Conservation (phyloP, 2,888 invertebrate species). For the Cactoblastis cactorum region DNA sequence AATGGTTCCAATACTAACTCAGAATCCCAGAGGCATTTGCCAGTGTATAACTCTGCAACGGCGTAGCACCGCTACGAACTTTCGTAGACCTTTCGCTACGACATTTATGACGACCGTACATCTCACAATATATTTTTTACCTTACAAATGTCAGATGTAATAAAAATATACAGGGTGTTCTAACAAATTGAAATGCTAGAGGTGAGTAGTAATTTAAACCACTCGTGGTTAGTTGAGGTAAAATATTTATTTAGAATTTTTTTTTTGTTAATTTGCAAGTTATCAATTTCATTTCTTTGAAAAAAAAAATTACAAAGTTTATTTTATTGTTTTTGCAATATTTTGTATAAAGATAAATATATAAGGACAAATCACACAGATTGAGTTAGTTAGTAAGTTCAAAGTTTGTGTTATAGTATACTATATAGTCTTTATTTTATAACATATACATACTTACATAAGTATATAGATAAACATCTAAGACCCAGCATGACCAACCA, state of each 20-base stretch:
- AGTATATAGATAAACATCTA: too few species aligned
- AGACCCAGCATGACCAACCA: too few species aligned
- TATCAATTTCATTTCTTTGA: too few species aligned
- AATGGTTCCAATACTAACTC: constrained; percentile 17
- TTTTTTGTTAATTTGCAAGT: too few species aligned
- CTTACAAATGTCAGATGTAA: constrained; percentile 28
- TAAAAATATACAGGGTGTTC: constrained; percentile 28
- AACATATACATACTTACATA: too few species aligned
- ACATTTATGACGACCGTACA: constrained; percentile 32
- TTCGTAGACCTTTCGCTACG: constrained; percentile 38
- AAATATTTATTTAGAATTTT: constrained; percentile 1
- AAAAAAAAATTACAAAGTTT: background rate
- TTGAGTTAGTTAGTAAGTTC: too few species aligned
- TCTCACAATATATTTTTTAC: constrained; percentile 30
- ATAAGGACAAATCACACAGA: too few species aligned
- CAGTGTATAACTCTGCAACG: constrained; percentile 3
- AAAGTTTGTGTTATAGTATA: too few species aligned
- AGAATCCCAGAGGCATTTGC: constrained; percentile 2
- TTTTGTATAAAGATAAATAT: too few species aligned
- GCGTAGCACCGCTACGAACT: constrained; percentile 32
- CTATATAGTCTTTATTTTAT: too few species aligned
- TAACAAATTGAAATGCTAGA: constrained; percentile 17
- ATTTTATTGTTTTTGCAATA: too few species aligned
- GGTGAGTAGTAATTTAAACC: background rate
- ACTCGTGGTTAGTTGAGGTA: background rate